A percentile compares a stretch with the other conserved stretches of the same genome.
These are phyloP conservation scores for Chiridota heheva DNA, from an alignment of 35 echinoderm and acorn worm species.

Conservation along the genomic window DNA sequence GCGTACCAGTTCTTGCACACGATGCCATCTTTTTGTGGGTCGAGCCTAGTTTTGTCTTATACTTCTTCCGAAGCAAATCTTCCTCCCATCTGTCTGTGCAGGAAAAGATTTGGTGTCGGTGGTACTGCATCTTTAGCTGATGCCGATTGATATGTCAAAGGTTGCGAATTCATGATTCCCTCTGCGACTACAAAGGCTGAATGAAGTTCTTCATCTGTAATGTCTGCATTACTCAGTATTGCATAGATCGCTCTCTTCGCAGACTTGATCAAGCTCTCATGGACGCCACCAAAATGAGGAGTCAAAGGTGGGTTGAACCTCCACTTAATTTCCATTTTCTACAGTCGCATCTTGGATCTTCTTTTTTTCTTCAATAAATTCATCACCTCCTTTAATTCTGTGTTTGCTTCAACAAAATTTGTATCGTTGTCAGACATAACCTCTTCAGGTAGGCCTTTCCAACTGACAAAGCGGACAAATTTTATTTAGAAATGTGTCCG, in stretches of 20 bases:
- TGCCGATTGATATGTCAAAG: background rate
- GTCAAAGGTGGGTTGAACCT: background rate
- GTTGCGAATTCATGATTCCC: background rate
- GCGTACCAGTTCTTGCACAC: no score
- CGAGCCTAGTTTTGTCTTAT: no score
- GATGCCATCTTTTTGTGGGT: no score
- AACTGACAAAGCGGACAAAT: constrained; percentile 19
- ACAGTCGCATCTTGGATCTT: background rate
- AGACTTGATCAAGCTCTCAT: no score
- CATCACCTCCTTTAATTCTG: constrained; percentile 21
- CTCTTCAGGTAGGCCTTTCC: constrained; percentile 32
- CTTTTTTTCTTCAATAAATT: constrained; percentile 18
- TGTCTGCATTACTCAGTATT: background rate
- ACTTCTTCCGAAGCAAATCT: no score
- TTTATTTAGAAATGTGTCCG: constrained; percentile 1
- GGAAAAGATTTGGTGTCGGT: no score
- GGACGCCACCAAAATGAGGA: background rate
- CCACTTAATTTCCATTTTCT: constrained; percentile 11
- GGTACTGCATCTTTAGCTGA: background rate
- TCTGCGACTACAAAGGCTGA: background rate
- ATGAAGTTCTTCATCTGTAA: no score
- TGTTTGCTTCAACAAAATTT: constrained; percentile 41
- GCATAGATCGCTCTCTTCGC: no score
- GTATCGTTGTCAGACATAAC: constrained; percentile 47
- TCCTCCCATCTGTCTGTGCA: background rate